Conservation (phyloP, 2,888 invertebrate species). For the Aplocera efformata region DNA sequence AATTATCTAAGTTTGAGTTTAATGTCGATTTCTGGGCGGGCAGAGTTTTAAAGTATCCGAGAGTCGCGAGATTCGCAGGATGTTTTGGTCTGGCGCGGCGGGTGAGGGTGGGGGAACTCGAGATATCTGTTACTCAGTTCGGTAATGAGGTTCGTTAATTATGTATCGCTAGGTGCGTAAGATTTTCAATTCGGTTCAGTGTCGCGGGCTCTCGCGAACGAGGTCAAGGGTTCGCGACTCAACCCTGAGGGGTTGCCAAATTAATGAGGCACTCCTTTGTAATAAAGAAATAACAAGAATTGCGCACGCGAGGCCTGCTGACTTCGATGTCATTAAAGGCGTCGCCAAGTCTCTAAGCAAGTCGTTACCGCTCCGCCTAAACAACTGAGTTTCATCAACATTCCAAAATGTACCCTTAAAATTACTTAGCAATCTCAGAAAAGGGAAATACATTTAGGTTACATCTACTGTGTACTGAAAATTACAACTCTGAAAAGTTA, state of each 20-base stretch:
- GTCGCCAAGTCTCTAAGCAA: slow-evolving; percentile 67
- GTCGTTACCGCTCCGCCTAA: slow-evolving; percentile 71
- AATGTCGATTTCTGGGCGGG: slow-evolving; percentile 47
- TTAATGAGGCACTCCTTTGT: slow-evolving; percentile 82
- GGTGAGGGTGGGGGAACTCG: slow-evolving; percentile 25
- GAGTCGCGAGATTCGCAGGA: slow-evolving; percentile 28
- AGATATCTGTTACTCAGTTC: slow-evolving; percentile 62
- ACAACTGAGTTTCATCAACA: slow-evolving; percentile 64
- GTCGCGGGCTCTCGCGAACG: slow-evolving; percentile 69
- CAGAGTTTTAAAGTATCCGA: slow-evolving; percentile 34
- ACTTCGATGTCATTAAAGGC: slow-evolving; percentile 75
- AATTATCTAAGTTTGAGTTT: slow-evolving; percentile 73
- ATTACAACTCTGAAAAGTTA: slow-evolving; percentile 16
- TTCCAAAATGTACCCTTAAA: slow-evolving; percentile 51
- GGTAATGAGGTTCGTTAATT: slow-evolving; percentile 78
- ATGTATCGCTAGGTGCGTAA: slow-evolving; percentile 76
- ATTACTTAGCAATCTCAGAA: slow-evolving; percentile 42
- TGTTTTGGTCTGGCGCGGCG: slow-evolving; percentile 21
- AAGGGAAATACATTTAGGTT: slow-evolving; percentile 32
- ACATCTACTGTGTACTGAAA: slow-evolving; percentile 26
- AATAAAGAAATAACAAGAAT: slow-evolving; percentile 81
- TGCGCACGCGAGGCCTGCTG: slow-evolving; percentile 76
- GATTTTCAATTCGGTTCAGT: slow-evolving; percentile 68
- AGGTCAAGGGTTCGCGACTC: slow-evolving; percentile 78
- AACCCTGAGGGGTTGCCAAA: slow-evolving; percentile 79